Evolutionary conservation across 2,888 invertebrate species (phyloP), one percentile per base, ranked within the genome.

Genomic region (Agriotes lineatus): DNA sequence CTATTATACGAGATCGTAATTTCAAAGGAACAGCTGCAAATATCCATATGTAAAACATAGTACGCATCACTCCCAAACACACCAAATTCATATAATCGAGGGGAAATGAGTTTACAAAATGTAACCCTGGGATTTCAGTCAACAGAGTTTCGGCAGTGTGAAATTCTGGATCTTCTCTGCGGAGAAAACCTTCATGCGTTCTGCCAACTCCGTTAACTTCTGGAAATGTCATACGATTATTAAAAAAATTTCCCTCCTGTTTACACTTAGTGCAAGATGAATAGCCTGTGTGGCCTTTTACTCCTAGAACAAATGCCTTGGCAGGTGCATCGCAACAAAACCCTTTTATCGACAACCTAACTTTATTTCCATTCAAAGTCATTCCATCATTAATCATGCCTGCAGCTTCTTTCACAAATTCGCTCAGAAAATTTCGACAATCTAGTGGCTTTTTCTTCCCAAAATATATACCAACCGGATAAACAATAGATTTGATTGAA

Each of bases 211-310:
- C 58, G 42, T 42, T n/a, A 58, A 14, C 39, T 2, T 42, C 25
- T 42, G 25, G 44, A 22, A 58, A 42, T 16, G 20, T 58, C 58
- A 58, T 58, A 2, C 58, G 42, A 20, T 56, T 33, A 19, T 18
- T 10, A 16, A 56, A 6, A 5, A 25, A 64, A 33, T 2, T 33
- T 12, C 64, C 69, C 30, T 58, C 58, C 10, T 50, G 52, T 50
- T 64, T 20, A 45, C 65, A 69, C 37, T 69, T 69, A 10, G 37
- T 52, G 45, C 69, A 69, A 9, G 69, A 69, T 6, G n/a, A 39
- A 30, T 69, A 69, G 9, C 69, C 65, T 16, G 69, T 52, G 33
- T 69, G 69, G 33, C 58, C 70, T 39, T 60, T 70, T n/a, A 54
- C 54, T 35, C 39, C 30, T 25, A 33, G 22, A 18, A 66, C 50